Evolutionary conservation across 2,888 invertebrate species (phyloP).

Genomic region (Leptothorax acervorum): DNA sequence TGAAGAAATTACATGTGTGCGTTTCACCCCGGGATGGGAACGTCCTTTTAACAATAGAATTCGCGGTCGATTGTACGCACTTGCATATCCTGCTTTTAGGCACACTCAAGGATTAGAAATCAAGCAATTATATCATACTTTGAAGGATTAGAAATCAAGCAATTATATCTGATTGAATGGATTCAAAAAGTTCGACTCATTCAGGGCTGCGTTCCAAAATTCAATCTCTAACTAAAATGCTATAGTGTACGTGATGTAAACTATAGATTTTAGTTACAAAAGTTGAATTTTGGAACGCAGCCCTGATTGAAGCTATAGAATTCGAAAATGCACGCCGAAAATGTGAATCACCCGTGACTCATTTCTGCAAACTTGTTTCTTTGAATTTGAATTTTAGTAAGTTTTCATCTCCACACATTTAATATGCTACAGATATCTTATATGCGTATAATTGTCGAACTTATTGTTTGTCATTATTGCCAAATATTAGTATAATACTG

Average conservation of each 20-base stretch:
- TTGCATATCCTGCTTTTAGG: background rate
- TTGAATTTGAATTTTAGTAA: background rate
- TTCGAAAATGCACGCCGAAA: background rate
- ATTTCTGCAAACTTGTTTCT: background rate
- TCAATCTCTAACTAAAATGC: too few species aligned
- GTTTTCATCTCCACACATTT: background rate
- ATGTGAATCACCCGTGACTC: background rate
- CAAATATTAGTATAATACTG: background rate
- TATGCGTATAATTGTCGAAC: background rate
- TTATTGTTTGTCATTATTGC: background rate
- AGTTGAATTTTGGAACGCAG: too few species aligned
- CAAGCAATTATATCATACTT: too few species aligned
- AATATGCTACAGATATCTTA: background rate
- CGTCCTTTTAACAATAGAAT: background rate
- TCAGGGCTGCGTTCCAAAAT: background rate
- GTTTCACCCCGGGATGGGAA: background rate
- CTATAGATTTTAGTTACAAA: too few species aligned
- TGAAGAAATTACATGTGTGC: background rate
- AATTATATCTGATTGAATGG: background rate
- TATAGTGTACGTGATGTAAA: too few species aligned
- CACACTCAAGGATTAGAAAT: background rate
- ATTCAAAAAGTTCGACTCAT: background rate
- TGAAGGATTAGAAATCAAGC: too few species aligned
- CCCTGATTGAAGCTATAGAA: background rate
- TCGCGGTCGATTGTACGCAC: background rate